Conservation (phyloP, 1,140 invertebrate genomes). For the Tetragnatha versicolor region DNA sequence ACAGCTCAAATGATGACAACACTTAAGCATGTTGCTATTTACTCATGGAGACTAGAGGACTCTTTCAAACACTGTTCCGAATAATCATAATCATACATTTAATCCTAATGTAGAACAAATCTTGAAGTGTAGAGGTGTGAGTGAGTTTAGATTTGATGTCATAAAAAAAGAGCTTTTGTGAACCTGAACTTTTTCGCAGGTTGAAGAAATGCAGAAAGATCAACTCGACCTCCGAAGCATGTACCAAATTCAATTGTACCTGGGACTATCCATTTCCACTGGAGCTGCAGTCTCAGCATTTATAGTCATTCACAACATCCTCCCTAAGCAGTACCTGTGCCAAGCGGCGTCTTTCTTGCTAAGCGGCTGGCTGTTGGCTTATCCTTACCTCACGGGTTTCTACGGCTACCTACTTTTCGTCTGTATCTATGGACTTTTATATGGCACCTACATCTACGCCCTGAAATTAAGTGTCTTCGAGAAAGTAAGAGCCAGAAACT, state of each 20-base stretch:
- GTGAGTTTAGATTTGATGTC: too few species aligned
- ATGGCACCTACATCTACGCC: constrained; percentile 75
- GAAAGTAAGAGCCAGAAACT: constrained; percentile 81
- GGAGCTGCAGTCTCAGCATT: constrained; percentile 83
- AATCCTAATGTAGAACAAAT: too few species aligned
- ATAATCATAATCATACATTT: too few species aligned
- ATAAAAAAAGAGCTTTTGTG: too few species aligned
- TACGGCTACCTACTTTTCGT: constrained; percentile 65
- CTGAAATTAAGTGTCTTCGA: constrained; percentile 89
- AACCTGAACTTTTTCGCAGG: too few species aligned
- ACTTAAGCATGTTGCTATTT: too few species aligned
- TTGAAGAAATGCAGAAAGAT: constrained; percentile 36
- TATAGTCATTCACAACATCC: constrained; percentile 80
- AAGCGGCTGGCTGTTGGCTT: constrained; percentile 77
- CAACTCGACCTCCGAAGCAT: constrained; percentile 8
- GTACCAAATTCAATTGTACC: constrained; percentile 76
- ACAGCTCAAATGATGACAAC: too few species aligned
- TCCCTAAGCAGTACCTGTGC: constrained; percentile 84
- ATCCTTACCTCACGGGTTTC: constrained; percentile 78
- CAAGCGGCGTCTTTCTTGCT: constrained; percentile 78
- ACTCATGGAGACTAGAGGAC: too few species aligned
- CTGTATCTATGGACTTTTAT: constrained; percentile 66
- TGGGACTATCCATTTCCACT: constrained; percentile 82
- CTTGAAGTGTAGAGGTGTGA: too few species aligned
- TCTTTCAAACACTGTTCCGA: too few species aligned